Percentiles rank a stretch among this genome's conserved stretches.
These are phyloP conservation scores for Gymnorhina tibicen DNA, from an alignment of 2,113 vertebrate species.

Conservation along the genomic window DNA sequence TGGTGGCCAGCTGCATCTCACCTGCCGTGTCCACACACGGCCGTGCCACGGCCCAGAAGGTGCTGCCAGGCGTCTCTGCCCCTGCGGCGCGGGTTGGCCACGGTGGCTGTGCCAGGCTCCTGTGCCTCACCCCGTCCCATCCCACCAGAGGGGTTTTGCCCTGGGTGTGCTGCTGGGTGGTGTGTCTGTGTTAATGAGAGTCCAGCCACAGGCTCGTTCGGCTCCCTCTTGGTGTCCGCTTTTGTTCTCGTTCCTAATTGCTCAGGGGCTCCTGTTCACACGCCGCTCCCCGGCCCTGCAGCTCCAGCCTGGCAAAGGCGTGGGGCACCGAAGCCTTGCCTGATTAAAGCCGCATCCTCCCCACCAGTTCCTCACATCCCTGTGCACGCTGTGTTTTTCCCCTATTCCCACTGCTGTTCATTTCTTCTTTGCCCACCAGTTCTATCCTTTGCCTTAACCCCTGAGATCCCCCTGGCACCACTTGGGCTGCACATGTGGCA, in stretches of 20 bases:
- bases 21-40: fast-evolving
- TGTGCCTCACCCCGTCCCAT: fast-evolving
- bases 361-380: neutral
- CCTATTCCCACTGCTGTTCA: neutral
- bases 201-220: neutral
- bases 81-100: fast-evolving
- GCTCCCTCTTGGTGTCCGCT: neutral
- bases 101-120: fast-evolving
- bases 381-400: neutral
- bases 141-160: fast-evolving
- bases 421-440: neutral
- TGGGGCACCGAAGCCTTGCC: neutral
- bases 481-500: neutral
- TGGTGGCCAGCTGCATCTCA: fast-evolving
- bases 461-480: neutral
- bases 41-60: fast-evolving
- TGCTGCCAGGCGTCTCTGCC: neutral
- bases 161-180: fast-evolving
- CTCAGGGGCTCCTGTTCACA: neutral
- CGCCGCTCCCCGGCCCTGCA: neutral
- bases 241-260: neutral
- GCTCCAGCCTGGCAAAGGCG: neutral
- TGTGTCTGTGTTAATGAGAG: neutral
- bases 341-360: neutral
- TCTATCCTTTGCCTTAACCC: neutral